Evolutionary conservation across 2,888 invertebrate genomes (phyloP), one percentile per base, ranked within the genome.

Genomic region (Dolomedes plantarius): DNA sequence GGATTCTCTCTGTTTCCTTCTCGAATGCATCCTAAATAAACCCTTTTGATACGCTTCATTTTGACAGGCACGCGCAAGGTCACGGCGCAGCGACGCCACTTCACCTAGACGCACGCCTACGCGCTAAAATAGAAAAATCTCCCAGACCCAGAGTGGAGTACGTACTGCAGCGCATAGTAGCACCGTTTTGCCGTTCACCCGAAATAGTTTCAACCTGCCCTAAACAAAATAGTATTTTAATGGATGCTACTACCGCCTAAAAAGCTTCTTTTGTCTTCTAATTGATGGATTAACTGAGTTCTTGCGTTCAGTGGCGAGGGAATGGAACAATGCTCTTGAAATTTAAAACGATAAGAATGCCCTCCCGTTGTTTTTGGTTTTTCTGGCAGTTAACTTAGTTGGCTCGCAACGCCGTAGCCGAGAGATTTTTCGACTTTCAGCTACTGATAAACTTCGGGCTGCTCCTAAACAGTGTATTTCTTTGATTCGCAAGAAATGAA

Each of bases 251-350:
- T 56, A 56, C 19, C 56, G 5, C 56, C 23, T 23, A 56, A 56
- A 56, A 23, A 23, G 56, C 56, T 56, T 56, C 56, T 56, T 56
- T 56, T 56, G 56, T 56, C 56, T 56, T 56, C 23, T 56, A 56
- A 56, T 56, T 56, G 56, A 56, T 56, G 19, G 19, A 56, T 56
- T 23, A 6, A 56, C 56, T n/a, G 23, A 56, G 56, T 23, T 23
- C 56, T n/a, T 23, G 23, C 3, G 5, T 56, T 23, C 3, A 23
- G 56, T 56, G 56, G 56, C 11, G 16, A 19, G 56, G 23, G 23
- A 23, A 56, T 16, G 23, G 16, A 56, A 56, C 56, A 56, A 56
- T 56, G 56, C 56, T 56, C 19, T 56, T 56, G 56, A 56, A 56
- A 56, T 56, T 56, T 11, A 56, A 56, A 23, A 56, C 56, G 56